These are phyloP conservation scores for Isichthys henryi DNA, from an alignment of 2,113 vertebrate genomes.

Conservation along the genomic window DNA sequence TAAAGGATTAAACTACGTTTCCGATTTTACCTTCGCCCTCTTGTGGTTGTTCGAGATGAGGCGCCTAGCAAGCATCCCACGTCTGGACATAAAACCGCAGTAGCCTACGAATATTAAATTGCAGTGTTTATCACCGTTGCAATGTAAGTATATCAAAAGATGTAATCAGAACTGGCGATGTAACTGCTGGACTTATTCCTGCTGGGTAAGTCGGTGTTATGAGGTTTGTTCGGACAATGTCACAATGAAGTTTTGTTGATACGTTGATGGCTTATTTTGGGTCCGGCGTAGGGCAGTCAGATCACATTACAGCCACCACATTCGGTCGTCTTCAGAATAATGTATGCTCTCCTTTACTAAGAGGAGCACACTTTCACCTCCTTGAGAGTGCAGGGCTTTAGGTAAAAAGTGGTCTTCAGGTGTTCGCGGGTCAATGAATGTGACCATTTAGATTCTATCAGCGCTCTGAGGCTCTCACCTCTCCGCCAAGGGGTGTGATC, in stretches of 20 bases:
- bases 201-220: neutral
- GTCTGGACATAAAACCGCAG: neutral
- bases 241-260: neutral
- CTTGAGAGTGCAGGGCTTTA: neutral
- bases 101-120: neutral
- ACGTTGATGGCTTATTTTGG: neutral
- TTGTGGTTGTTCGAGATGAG: neutral
- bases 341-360: neutral
- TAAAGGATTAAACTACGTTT: neutral
- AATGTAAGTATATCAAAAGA: neutral
- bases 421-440: neutral
- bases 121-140: neutral
- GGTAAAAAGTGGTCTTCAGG: neutral
- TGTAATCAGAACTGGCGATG: neutral
- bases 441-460: neutral
- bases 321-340: neutral
- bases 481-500: neutral
- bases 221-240: neutral
- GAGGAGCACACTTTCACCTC: neutral
- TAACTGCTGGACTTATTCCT: neutral
- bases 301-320: neutral
- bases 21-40: slow-evolving; percentile 16
- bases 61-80: neutral
- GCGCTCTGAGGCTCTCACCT: neutral
- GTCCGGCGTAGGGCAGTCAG: neutral